These are phyloP conservation scores for Brachionus koreanus DNA, from an alignment of 1,140 invertebrate genomes.

Conservation along the genomic window DNA sequence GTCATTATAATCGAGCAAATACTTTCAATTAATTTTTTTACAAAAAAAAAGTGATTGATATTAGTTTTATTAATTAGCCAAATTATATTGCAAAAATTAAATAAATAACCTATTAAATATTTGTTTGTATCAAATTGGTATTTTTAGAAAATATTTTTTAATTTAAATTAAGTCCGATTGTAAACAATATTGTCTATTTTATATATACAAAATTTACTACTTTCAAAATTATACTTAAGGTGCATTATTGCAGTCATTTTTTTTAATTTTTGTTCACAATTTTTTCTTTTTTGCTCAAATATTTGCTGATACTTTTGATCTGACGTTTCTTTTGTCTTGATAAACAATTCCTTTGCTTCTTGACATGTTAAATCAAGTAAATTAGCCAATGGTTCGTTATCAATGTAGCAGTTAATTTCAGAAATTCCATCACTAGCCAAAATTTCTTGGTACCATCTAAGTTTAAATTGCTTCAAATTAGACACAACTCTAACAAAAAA, in stretches of 20 bases:
- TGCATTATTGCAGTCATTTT: neutral
- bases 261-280: slow-evolving; percentile 35
- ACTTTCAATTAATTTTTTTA: no score
- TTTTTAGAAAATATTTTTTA: neutral
- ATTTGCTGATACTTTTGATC: slow-evolving; percentile 4
- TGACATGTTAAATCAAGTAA: neutral
- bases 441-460: slow-evolving; percentile 31
- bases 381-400: neutral
- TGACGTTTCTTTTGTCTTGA: neutral
- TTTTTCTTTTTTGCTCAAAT: slow-evolving; percentile 29
- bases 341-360: slow-evolving; percentile 13
- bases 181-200: slow-evolving; percentile 32
- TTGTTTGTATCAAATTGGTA: neutral
- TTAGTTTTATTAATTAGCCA: no score
- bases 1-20: no score
- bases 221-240: slow-evolving; percentile 24
- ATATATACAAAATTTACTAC: slow-evolving; percentile 25
- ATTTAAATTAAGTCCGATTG: neutral
- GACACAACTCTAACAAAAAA: neutral
- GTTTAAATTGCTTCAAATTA: neutral
- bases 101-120: neutral
- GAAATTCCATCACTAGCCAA: neutral
- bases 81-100: neutral
- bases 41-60: no score
- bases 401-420: slow-evolving; percentile 7